Evolutionary conservation across 2,797 vertebrate genomes (phyloP).

Genomic region (Dendrocincla fuliginosa): DNA sequence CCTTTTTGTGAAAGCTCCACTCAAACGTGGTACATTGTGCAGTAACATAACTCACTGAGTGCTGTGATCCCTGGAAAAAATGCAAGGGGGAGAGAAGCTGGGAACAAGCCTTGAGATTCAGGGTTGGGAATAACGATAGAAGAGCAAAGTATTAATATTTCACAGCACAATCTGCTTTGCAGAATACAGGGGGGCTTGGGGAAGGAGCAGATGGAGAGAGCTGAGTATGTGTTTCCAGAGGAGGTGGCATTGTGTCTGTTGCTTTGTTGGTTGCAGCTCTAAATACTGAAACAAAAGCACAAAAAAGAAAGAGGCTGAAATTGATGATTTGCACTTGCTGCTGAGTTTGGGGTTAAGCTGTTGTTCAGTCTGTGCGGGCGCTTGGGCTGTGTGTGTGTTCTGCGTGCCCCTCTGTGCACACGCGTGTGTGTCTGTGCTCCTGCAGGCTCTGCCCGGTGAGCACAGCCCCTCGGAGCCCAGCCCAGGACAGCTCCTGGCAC

Average conservation of each 20-base stretch:
- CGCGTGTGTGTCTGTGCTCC: background rate
- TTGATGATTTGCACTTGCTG: background rate
- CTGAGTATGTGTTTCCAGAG: background rate
- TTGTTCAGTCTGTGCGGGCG: rapidly evolving
- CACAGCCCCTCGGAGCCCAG: too few relatives aligned
- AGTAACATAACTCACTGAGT: background rate
- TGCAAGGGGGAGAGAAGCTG: background rate
- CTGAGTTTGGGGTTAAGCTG: background rate
- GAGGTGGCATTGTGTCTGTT: slow-evolving; percentile 52
- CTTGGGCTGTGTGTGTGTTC: background rate
- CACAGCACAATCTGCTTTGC: slow-evolving; percentile 33
- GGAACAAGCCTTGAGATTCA: background rate
- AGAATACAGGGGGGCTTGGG: background rate
- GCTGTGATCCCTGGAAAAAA: background rate
- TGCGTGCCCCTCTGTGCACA: rapidly evolving
- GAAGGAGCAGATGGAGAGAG: slow-evolving; percentile 50
- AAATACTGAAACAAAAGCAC: slow-evolving; percentile 40
- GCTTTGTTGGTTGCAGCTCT: slow-evolving; percentile 25
- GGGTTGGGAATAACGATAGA: background rate
- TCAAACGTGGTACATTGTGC: background rate
- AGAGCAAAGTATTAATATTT: slow-evolving; percentile 47
- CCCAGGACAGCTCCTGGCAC: background rate
- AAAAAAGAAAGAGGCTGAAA: background rate
- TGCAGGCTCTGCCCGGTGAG: background rate
- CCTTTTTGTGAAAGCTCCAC: slow-evolving; percentile 49